Base-by-base conservation (phyloP, 1,140 invertebrate genomes). In the Aphaenogaster rudis region DNA sequence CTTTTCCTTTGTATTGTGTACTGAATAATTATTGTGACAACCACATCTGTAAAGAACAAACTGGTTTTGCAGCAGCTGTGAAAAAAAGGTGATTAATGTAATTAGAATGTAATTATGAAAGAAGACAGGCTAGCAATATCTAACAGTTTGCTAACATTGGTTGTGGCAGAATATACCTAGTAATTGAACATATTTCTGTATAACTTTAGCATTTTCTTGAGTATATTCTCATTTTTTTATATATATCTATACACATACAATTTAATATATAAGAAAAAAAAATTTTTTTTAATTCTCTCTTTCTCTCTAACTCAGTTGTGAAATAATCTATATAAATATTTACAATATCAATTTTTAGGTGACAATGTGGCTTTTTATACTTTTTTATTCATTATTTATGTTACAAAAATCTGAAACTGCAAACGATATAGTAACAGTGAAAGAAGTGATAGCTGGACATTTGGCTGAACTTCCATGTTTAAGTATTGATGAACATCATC, bases 401-500 rank as follows among this genome's bases (percentile, higher is more conserved):
- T 48, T 90, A 64, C 42, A 77, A 28, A 88, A 89, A 28, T 89
- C 85, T 74, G 80, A 42, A 77, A 71, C 87, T 52, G 64, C 80
- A 42, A 87, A 80, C 72, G 85, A 81, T 9, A 59, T 88, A 28
- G 80, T 93, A 36, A 93, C 92, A 63, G 96, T 96, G 52, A 95
- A 92, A 54, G 96, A 97, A 94, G 96, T 97, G 6, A 88, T 94
- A 61, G 96, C 95, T 59, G 97, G 97, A 71, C 94, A 96, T 72
- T 96, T 96, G 42, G 97, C 96, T 48, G 95, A 96, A 71, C 94
- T 97, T 79, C 95, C 96, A 39, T 97, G 97, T 92, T 95, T 95
- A 67, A 97, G 97, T 90, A 97, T 96, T 94, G 97, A 97, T 91
- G 96, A 96, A 88, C 89, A 96, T 81, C 97, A 97, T 93, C 96